Evolutionary conservation across 2,113 vertebrate genomes (phyloP).

Genomic region (Rhinichthys klamathensis): DNA sequence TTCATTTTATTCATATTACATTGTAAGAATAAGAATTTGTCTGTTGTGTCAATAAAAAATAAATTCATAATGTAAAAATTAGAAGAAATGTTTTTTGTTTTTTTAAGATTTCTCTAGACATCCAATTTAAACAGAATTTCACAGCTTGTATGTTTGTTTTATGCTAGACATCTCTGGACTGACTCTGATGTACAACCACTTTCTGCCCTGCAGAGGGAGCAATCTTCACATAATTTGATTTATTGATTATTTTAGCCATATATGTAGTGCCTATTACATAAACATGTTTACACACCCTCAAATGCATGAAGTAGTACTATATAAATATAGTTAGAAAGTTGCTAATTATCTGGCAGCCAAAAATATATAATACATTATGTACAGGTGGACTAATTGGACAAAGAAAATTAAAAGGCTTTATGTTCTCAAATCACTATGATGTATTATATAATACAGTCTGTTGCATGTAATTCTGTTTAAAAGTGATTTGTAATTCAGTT

Average conservation of each 20-base stretch:
- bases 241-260: background rate
- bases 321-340: background rate
- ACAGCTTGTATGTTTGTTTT: background rate
- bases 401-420: background rate
- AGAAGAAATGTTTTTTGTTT: too few species aligned
- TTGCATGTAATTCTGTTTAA: background rate
- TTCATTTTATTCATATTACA: slow-evolving; percentile 24
- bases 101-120: background rate
- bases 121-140: background rate
- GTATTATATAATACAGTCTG: background rate
- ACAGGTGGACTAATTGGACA: background rate
- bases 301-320: background rate
- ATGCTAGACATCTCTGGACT: background rate
- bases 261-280: background rate
- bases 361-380: background rate
- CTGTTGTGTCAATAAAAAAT: slow-evolving; percentile 48
- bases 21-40: slow-evolving; percentile 41
- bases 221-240: background rate
- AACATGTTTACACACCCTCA: background rate
- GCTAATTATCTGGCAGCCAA: too few species aligned
- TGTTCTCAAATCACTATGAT: background rate
- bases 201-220: slow-evolving; percentile 33
- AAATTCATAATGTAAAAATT: slow-evolving; percentile 14
- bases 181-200: slow-evolving; percentile 9
- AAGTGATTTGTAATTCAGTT: background rate